Evolutionary conservation across 2,113 vertebrate species (phyloP).

Genomic region (Vireo altiloquus): DNA sequence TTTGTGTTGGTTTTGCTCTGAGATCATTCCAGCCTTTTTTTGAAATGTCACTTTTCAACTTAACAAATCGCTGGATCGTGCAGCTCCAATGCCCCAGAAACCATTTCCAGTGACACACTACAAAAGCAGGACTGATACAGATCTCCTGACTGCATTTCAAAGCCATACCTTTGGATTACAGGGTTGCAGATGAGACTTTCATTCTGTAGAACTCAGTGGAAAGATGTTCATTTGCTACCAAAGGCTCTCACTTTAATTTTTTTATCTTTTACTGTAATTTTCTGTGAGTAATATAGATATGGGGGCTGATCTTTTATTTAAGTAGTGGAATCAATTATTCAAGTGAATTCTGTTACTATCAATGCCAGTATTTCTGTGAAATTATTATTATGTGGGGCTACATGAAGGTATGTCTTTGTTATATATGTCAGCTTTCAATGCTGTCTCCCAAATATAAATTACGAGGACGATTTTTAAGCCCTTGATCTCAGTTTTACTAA

Average conservation of each 20-base stretch:
- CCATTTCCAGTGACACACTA: not conserved
- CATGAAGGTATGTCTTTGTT: not conserved
- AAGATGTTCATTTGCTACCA: not conserved
- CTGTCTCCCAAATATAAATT: not conserved
- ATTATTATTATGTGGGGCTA: not conserved
- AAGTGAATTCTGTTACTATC: not conserved
- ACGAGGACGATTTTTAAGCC: not conserved
- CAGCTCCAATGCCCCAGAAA: not conserved
- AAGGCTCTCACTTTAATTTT: not conserved
- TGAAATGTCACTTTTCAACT: slow-evolving; percentile 1
- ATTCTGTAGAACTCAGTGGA: not conserved
- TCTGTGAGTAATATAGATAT: not conserved
- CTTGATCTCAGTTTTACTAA: not conserved
- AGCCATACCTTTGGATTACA: not conserved
- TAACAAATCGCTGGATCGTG: not conserved
- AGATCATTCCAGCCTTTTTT: not conserved
- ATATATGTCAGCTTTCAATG: not conserved
- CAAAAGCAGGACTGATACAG: slow-evolving; percentile 2
- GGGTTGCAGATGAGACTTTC: not conserved
- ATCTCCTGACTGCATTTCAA: slow-evolving; percentile 21
- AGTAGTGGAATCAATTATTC: not conserved
- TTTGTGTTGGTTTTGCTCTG: not conserved
- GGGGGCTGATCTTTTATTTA: not conserved
- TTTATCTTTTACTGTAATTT: not conserved
- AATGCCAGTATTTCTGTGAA: slow-evolving; percentile 2